Percentiles rank a stretch among this genome's conserved stretches.
Evolutionary conservation across 2,797 vertebrate genomes (phyloP).

Genomic region (Alcedo atthis): DNA sequence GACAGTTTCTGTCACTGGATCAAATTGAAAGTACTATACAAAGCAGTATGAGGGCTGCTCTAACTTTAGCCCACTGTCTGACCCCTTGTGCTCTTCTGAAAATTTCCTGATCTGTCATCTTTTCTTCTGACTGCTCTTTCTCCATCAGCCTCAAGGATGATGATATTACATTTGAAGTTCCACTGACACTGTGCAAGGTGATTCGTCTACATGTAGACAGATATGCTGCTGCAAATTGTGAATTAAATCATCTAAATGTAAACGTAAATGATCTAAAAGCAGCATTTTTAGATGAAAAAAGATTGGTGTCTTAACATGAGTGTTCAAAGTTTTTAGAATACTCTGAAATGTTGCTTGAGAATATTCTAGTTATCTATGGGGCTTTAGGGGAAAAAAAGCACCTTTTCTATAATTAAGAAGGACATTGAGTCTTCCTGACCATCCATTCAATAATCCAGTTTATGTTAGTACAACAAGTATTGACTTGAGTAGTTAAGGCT

Average conservation of each 20-base stretch:
- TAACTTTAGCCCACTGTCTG: background rate
- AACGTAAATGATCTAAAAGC: too few relatives aligned
- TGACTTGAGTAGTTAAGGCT: background rate
- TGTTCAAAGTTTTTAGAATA: background rate
- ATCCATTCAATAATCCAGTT: background rate
- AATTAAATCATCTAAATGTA: background rate
- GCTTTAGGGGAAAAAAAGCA: background rate
- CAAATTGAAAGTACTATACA: background rate
- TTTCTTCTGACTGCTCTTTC: background rate
- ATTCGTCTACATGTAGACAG: background rate
- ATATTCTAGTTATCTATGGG: background rate
- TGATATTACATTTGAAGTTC: background rate
- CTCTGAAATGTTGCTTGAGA: background rate
- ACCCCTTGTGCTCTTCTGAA: background rate
- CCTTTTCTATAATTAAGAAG: background rate
- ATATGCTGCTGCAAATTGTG: background rate
- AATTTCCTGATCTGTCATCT: background rate
- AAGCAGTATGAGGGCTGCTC: background rate
- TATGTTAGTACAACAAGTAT: background rate
- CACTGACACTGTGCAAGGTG: background rate
- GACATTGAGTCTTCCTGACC: background rate
- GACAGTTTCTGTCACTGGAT: background rate
- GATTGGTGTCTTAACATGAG: background rate
- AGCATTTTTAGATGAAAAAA: background rate
- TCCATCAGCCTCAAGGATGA: background rate